Percentiles rank a stretch among this genome's conserved stretches.
phyloP scores from a whole-genome alignment of 2,113 vertebrate genomes.

The Zapornia atra region DNA sequence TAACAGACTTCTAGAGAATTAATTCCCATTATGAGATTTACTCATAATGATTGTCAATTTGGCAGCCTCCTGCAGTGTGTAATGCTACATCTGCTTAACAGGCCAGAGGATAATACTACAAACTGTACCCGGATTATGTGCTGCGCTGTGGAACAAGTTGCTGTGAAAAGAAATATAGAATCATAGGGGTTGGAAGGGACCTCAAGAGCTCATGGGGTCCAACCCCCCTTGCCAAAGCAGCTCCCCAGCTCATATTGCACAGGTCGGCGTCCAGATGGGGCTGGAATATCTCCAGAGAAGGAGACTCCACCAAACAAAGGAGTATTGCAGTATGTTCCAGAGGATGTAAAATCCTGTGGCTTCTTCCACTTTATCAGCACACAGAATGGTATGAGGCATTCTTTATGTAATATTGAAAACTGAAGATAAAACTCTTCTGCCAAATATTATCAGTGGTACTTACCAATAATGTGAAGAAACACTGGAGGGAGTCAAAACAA shows the following conservation, averaged over 20 bases:
- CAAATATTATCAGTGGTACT: background rate
- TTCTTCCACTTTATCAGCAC: background rate
- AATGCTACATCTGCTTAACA: conserved; percentile 42
- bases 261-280: too few species aligned
- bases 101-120: background rate
- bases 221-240: too few species aligned
- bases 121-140: conserved; percentile 13
- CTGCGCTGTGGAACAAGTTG: background rate
- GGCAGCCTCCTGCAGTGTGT: conserved; percentile 15
- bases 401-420: background rate
- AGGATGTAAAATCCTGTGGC: background rate
- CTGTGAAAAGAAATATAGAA: background rate
- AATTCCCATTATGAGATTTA: conserved; percentile 31
- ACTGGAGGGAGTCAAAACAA: background rate
- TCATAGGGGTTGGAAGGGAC: too few species aligned
- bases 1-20: conserved; percentile 26
- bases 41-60: conserved; percentile 30
- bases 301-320: background rate
- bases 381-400: background rate
- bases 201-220: too few species aligned
- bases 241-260: too few species aligned
- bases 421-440: too few species aligned
- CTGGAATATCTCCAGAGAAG: too few species aligned
- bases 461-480: background rate
- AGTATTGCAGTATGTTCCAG: background rate